A percentile compares a stretch with the other conserved stretches of the same genome.
These are phyloP conservation scores for Diabrotica balteata DNA, from an alignment of 2,888 invertebrate genomes.

Conservation along the genomic window DNA sequence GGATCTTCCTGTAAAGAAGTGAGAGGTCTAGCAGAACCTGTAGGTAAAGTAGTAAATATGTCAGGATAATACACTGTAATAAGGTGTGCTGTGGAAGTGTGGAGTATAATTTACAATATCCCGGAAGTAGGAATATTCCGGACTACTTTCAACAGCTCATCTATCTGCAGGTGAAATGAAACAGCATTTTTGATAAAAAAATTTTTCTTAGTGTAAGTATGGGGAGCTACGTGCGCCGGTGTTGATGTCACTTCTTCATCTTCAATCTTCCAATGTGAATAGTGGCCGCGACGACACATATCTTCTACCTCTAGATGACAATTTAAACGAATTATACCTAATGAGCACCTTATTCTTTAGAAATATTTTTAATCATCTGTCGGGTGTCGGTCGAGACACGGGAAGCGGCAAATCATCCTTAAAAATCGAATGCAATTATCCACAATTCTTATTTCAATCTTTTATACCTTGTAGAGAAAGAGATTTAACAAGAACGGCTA, in stretches of 20 bases:
- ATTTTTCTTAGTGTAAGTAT: neutral
- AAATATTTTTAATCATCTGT: slow-evolving; percentile 33
- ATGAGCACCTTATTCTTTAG: slow-evolving; percentile 34
- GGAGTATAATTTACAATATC: no score
- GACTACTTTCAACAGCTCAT: no score
- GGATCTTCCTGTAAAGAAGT: no score
- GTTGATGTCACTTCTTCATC: slow-evolving; percentile 45
- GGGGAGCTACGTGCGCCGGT: slow-evolving; percentile 10
- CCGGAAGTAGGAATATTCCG: no score
- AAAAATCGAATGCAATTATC: slow-evolving; percentile 21
- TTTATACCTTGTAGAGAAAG: slow-evolving; percentile 2
- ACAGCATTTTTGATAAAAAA: no score
- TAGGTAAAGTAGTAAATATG: no score
- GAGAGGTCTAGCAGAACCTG: no score
- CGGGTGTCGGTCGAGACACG: slow-evolving; percentile 9
- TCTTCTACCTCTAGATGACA: slow-evolving; percentile 40
- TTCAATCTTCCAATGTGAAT: slow-evolving; percentile 41
- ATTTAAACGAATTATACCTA: slow-evolving; percentile 42
- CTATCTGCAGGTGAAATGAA: no score
- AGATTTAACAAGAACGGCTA: neutral
- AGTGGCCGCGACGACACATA: slow-evolving; percentile 39
- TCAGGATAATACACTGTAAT: no score
- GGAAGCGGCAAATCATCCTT: slow-evolving; percentile 21
- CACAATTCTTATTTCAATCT: slow-evolving; percentile 13
- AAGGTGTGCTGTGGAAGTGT: no score